Base-by-base conservation (phyloP, 2,888 invertebrate genomes). In the Agrochola litura region DNA sequence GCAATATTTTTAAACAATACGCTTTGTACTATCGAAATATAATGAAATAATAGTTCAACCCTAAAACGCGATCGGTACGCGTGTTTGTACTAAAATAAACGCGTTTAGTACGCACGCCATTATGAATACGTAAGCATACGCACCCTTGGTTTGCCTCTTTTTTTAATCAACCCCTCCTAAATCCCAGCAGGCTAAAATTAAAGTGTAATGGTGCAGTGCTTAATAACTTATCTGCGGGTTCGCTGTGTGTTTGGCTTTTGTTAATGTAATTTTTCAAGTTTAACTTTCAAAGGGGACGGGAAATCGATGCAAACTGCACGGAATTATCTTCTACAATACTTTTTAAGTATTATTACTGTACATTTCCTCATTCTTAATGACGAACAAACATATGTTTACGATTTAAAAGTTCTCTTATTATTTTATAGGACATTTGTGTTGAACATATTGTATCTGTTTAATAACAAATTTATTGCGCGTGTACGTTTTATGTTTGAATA, bases 181-280 rank as follows among this genome's bases (percentile, higher is more conserved):
- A 92, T 95, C 95, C 96, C 96, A 93, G 92, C 93, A 92, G 96
- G 95, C 89, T 90, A 93, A 92, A 95, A 96, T 96, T 96, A 95
- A 96, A 94, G 95, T 93, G 95, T 96, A 96, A 96, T 96, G 96
- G 96, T 93, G 95, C 96, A 92, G 92, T 95, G 95, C 94, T 96
- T 96, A 95, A 95, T 96, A 95, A 95, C 91, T 95, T 95, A 95
- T 96, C 95, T 95, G 96, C 94, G 96, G 96, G 95, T 93, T 82
- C 89, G 89, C 91, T 79, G 92, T 91, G 92, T 93, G 94, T 93
- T 94, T 91, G 93, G 93, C 93, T 93, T 94, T 95, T 95, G 95
- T 95, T 95, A 93, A 95, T 95, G 93, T 94, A 92, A 95, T 95
- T 95, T 95, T 95, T 92, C 89, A 92, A 94, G 92, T 95, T 94